phyloP scores from a whole-genome alignment of 1,140 invertebrate species.

The Pseudomyrmex gracilis region DNA sequence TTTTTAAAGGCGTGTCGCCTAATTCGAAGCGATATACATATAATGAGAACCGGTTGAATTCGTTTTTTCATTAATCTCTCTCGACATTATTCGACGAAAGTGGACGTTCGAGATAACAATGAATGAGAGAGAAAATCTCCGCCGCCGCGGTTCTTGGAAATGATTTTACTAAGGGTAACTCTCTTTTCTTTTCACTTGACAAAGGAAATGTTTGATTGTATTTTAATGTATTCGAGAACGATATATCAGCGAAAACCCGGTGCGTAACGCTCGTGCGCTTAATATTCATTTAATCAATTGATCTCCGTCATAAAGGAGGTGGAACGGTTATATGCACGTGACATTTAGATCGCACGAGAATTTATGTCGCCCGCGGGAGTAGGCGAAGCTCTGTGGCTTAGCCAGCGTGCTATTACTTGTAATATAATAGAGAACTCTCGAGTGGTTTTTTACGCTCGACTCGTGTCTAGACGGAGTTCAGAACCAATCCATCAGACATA shows the following conservation, averaged over 20 bases:
- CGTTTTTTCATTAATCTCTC: conserved; percentile 48
- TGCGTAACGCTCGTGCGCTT: not conserved
- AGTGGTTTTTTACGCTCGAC: conserved; percentile 18
- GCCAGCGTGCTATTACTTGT: conserved; percentile 35
- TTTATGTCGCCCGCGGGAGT: conserved; percentile 29
- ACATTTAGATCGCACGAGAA: conserved; percentile 21
- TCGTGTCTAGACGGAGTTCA: not conserved
- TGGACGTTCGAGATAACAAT: not conserved
- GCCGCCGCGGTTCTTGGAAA: not conserved
- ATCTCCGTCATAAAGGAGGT: conserved; percentile 1
- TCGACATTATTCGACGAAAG: not conserved
- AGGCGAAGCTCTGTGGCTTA: conserved; percentile 24
- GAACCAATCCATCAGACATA: not conserved
- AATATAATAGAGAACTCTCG: conserved; percentile 41
- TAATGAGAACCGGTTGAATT: conserved; percentile 61
- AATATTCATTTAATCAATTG: conserved; percentile 46
- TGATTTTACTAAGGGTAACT: not conserved
- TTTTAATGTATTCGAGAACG: not conserved
- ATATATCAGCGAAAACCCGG: not conserved
- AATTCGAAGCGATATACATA: conserved; percentile 69
- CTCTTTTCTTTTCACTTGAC: not conserved
- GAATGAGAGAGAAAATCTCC: not conserved
- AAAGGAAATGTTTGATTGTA: not conserved
- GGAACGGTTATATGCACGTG: conserved; percentile 17
- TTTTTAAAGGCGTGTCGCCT: conserved; percentile 53